phyloP scores from a whole-genome alignment of 2,113 vertebrate species.

The Hyaena hyaena region DNA sequence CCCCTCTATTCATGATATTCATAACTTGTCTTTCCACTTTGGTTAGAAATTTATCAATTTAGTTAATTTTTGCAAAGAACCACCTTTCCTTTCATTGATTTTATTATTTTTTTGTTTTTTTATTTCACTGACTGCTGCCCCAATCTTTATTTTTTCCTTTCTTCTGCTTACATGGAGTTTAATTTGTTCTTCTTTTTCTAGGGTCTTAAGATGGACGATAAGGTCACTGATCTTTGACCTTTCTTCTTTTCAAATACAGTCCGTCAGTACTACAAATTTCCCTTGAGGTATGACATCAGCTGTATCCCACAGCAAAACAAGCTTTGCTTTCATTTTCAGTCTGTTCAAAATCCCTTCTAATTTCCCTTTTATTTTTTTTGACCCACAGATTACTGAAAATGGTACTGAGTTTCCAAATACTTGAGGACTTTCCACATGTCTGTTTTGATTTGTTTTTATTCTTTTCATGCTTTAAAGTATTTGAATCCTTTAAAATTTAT shows the following conservation, averaged over 20 bases:
- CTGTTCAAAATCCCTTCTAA: background rate
- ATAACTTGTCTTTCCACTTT: background rate
- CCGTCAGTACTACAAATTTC: background rate
- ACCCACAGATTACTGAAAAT: background rate
- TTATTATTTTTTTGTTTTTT: background rate
- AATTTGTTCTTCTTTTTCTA: background rate
- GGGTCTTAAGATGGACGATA: background rate
- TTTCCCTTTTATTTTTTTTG: background rate
- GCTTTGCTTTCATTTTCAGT: background rate
- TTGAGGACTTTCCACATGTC: background rate
- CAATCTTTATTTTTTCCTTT: background rate
- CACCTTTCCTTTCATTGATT: background rate
- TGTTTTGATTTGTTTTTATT: background rate
- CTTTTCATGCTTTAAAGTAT: background rate
- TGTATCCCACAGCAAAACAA: background rate
- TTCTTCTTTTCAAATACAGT: background rate
- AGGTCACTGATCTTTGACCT: background rate
- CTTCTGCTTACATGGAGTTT: background rate
- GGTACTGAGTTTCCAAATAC: background rate
- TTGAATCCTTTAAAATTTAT: background rate
- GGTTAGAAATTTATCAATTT: background rate
- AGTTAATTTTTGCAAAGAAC: background rate
- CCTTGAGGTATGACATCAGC: background rate
- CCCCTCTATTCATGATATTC: background rate
- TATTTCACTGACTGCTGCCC: background rate